phyloP scores from a whole-genome alignment of 1,140 invertebrate species.

The Tribolium madens region DNA sequence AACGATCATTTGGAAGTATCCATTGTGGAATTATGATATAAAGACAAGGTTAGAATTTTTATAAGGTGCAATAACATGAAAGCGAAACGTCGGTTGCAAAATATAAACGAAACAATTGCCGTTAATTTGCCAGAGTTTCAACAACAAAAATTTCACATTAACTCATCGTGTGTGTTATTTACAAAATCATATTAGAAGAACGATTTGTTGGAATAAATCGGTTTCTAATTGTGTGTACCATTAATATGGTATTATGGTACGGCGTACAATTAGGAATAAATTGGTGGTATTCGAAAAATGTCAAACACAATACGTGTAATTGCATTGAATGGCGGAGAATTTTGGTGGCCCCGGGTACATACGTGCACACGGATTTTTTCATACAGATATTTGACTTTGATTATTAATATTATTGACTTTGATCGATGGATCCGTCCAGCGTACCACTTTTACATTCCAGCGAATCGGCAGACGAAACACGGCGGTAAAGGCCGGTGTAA shows the following conservation, averaged over 20 bases:
- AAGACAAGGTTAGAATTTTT: constrained; percentile 37
- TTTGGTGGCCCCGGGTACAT: constrained; percentile 23
- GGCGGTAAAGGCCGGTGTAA: constrained; percentile 12
- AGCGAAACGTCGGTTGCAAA: constrained; percentile 26
- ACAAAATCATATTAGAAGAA: constrained; percentile 3
- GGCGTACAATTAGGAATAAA: constrained; percentile 21
- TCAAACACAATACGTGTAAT: constrained; percentile 40
- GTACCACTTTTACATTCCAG: constrained; percentile 56
- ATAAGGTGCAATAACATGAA: constrained; percentile 34
- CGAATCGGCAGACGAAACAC: constrained; percentile 13
- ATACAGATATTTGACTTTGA: constrained; percentile 56
- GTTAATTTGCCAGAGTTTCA: constrained; percentile 25
- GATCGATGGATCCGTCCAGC: constrained; percentile 57
- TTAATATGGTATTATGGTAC: neutral
- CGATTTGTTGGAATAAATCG: constrained; percentile 31
- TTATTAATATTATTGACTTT: constrained; percentile 64
- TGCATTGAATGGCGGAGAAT: constrained; percentile 40
- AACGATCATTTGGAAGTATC: constrained; percentile 33
- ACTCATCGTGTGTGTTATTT: constrained; percentile 7
- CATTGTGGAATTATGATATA: constrained; percentile 35
- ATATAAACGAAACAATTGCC: constrained; percentile 28
- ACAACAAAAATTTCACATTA: constrained; percentile 13
- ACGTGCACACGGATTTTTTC: constrained; percentile 14
- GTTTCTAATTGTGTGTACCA: constrained; percentile 28
- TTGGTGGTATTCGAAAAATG: constrained; percentile 43